Conservation (phyloP, 2,888 invertebrate genomes). For the Caenorhabditis plicata region DNA sequence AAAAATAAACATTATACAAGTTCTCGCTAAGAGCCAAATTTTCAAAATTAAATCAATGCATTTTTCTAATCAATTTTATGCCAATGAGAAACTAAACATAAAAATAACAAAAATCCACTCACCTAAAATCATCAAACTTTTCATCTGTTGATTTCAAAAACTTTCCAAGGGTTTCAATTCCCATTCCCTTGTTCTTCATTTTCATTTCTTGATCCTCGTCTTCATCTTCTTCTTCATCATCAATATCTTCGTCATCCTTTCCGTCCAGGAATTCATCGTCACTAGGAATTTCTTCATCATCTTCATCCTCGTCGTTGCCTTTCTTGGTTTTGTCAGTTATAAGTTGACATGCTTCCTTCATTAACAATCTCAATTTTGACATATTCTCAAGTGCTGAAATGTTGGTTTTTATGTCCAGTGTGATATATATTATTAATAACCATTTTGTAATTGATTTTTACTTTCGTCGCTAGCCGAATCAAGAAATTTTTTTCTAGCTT, state of each 20-base stretch:
- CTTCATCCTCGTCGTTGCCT: conserved; percentile 25
- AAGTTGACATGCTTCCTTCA: conserved; percentile 14
- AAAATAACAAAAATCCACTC: too few relatives aligned
- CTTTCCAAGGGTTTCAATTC: neutral
- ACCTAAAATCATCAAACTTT: conserved; percentile 29
- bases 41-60: too few relatives aligned
- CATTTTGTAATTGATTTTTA: conserved; percentile 24
- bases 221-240: conserved; percentile 23
- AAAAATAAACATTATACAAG: too few relatives aligned
- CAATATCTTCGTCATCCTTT: conserved; percentile 23
- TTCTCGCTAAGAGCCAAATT: too few relatives aligned
- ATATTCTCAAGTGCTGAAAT: conserved; percentile 39
- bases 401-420: neutral
- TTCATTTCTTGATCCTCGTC: conserved; percentile 8
- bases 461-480: conserved; percentile 35
- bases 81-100: too few relatives aligned
- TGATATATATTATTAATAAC: conserved; percentile 9
- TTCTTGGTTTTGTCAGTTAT: conserved; percentile 6
- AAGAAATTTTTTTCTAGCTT: conserved; percentile 33
- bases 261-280: conserved; percentile 48
- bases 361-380: conserved; percentile 25
- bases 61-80: too few relatives aligned
- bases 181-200: conserved; percentile 12
- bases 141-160: conserved; percentile 5
- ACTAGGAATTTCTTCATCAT: conserved; percentile 58